Evolutionary conservation across 2,797 vertebrate species (phyloP).

Genomic region (Momotus momota): DNA sequence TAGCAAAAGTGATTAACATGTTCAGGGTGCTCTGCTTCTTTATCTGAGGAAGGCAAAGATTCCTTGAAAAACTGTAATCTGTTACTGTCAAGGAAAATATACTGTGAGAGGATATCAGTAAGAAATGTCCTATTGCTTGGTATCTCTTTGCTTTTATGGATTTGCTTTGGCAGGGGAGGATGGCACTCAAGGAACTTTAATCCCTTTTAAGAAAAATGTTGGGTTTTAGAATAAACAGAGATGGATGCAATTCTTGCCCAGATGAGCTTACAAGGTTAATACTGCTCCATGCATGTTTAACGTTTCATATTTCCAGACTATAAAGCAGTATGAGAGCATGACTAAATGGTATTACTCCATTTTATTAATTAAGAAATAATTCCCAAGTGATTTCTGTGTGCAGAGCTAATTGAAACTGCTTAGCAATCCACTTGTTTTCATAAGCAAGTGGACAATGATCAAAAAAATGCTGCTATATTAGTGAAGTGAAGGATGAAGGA

Average conservation of each 20-base stretch:
- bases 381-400: not conserved
- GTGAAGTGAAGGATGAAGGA: not conserved
- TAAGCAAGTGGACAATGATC: not conserved
- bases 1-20: not conserved
- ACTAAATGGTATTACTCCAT: not conserved
- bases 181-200: slow-evolving; percentile 18
- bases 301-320: not conserved
- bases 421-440: not conserved
- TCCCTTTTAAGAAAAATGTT: not conserved
- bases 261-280: not conserved
- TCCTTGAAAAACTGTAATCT: not conserved
- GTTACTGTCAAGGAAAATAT: not conserved
- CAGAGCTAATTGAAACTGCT: not conserved
- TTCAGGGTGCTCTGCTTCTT: not conserved
- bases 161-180: slow-evolving; percentile 4
- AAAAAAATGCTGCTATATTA: not conserved
- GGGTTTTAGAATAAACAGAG: slow-evolving; percentile 34
- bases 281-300: not conserved
- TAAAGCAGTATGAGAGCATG: not conserved
- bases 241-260: not conserved
- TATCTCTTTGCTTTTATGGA: not conserved
- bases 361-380: not conserved
- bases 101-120: not conserved
- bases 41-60: not conserved
- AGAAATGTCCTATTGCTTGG: not conserved